A percentile compares a stretch with the other conserved stretches of the same genome.
Evolutionary conservation across 2,113 vertebrate species (phyloP).

Genomic region (Pandion haliaetus): DNA sequence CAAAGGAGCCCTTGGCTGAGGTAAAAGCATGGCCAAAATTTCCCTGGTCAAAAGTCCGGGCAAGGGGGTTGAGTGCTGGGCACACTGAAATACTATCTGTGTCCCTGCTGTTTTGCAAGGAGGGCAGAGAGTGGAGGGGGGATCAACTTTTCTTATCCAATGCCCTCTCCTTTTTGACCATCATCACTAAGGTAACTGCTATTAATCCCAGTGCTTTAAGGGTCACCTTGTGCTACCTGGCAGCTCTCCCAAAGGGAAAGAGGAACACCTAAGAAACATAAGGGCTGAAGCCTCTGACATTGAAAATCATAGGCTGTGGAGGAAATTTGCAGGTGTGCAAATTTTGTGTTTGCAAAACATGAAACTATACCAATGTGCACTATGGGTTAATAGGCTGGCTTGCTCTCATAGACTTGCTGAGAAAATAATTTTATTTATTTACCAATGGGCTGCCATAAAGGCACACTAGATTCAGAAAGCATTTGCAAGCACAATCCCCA

Average conservation of each 20-base stretch:
- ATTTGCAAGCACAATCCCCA: not conserved
- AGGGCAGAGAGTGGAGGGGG: not conserved
- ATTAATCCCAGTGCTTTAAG: constrained; percentile 28
- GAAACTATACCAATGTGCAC: not conserved
- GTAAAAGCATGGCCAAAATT: not conserved
- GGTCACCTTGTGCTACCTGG: constrained; percentile 37
- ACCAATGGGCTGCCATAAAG: not conserved
- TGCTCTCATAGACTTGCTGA: not conserved
- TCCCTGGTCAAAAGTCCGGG: rapidly evolving
- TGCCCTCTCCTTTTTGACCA: not conserved
- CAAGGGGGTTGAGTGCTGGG: not conserved
- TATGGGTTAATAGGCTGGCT: not conserved
- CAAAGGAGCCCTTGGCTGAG: not conserved
- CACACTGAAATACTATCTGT: not conserved
- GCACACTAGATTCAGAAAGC: not conserved
- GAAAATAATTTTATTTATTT: not conserved
- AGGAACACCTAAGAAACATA: not conserved
- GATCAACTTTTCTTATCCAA: not conserved
- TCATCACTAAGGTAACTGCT: not conserved
- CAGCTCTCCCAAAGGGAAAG: not conserved
- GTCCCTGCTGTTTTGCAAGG: not conserved
- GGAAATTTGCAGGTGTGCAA: not conserved
- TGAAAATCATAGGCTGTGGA: not conserved
- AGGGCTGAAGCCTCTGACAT: not conserved
- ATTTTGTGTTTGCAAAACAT: not conserved